These are phyloP conservation scores for Cerastoderma edule DNA, from an alignment of 2,888 invertebrate genomes.

Conservation along the genomic window DNA sequence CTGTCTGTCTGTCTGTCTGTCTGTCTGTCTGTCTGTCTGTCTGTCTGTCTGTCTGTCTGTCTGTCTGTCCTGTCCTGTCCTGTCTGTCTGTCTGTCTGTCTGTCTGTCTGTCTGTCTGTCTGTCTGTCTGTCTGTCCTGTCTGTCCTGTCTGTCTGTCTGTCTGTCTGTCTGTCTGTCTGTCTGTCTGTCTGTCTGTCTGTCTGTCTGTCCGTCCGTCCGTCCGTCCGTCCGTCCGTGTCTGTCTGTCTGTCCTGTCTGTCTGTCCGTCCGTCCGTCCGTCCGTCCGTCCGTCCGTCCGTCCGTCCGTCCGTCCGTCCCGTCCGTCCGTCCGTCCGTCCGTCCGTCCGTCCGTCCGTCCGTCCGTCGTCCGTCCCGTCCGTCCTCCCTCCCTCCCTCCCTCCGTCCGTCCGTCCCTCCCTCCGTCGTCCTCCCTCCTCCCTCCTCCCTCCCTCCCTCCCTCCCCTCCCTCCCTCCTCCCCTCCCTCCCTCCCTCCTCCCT, in stretches of 20 bases:
- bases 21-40: not conserved
- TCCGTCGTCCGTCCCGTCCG: not conserved
- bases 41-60: not conserved
- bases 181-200: not conserved
- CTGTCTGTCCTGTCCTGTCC: not conserved
- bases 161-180: not conserved
- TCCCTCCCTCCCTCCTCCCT: not conserved
- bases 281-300: not conserved
- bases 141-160: not conserved
- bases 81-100: not conserved
- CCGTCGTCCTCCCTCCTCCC: not conserved
- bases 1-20: conserved; percentile 7
- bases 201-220: not conserved
- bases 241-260: not conserved
- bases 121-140: not conserved
- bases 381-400: not conserved
- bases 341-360: no score
- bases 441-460: not conserved
- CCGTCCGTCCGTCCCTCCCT: not conserved
- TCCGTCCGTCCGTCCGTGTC: not conserved
- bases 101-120: not conserved
- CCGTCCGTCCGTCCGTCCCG: no score
- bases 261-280: not conserved
- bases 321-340: no score
- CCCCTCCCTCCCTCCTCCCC: conserved; percentile 1